Evolutionary conservation across 2,113 vertebrate genomes (phyloP), one percentile per base, ranked within the genome.

Genomic region (Dissostichus mawsoni): DNA sequence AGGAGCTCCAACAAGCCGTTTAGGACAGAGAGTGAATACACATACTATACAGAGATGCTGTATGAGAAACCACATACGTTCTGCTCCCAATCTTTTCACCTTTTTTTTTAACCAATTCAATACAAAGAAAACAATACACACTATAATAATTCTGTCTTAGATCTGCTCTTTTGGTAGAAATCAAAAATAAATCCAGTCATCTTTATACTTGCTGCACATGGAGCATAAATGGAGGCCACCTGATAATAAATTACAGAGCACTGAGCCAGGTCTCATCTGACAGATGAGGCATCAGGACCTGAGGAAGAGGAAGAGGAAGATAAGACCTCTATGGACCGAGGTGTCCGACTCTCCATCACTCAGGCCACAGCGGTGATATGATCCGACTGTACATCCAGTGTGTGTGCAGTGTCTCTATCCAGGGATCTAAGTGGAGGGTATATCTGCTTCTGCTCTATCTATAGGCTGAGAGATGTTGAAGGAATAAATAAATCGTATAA

Each of bases 301-400:
- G 58, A 48, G 33, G 44, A 36, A 51, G 61, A 48, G 33, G 44
- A 36, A 51, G 61, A 57, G 48, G 52, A 29, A 74, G 80, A 77
- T 75, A 82, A 72, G 59, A 47, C 58, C 66, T 20, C 25, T 11
- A 4, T 14, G 62, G 69, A 63, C 72, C 17, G 47, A 57, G 23
- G 66, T 58, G 11, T 85, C 70, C 41, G 50, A 33, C 44, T 75
- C 57, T 82, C 69, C 71, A 61, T 91, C 66, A 56, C 76, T 84
- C 23, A 83, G 13, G 25, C 10, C 25, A 25, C 29, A 25, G 20
- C 7, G 36, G 36, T 6, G 36, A 36, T 5, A 36, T 36, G 36
- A 17, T n/a, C 65, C 55, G 1, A 41, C 56, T 44, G 11, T 80
- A 69, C 85, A 82, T 44, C 33, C 29, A 11, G 20, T 45, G 25